Evolutionary conservation across 2,888 invertebrate genomes (phyloP).

Genomic region (Epinotia brunnichana): DNA sequence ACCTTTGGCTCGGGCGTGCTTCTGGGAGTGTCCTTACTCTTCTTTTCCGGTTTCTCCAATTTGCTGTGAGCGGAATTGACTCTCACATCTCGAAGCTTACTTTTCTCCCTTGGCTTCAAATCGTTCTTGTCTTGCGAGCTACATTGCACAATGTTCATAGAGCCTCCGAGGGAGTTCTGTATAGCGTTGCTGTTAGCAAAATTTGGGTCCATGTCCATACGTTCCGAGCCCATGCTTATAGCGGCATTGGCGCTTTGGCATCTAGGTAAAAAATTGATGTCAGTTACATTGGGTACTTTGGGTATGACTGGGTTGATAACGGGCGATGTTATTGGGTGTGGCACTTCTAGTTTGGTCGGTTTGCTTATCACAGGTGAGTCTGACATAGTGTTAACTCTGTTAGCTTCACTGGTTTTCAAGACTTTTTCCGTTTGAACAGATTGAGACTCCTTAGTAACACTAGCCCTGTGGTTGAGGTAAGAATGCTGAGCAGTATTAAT

Average conservation of each 20-base stretch:
- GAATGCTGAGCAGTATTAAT: slow-evolving; percentile 71
- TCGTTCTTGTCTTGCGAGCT: slow-evolving; percentile 69
- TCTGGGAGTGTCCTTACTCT: slow-evolving; percentile 71
- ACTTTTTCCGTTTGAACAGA: slow-evolving; percentile 74
- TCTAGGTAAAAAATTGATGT: slow-evolving; percentile 75
- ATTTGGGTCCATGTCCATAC: slow-evolving; percentile 68
- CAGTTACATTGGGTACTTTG: slow-evolving; percentile 74
- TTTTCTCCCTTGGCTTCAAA: slow-evolving; percentile 74
- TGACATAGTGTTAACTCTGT: slow-evolving; percentile 61
- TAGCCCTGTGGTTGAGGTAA: slow-evolving; percentile 69
- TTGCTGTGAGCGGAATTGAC: slow-evolving; percentile 81
- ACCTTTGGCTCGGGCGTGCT: slow-evolving; percentile 76
- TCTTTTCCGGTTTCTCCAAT: slow-evolving; percentile 76
- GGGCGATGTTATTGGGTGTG: slow-evolving; percentile 79
- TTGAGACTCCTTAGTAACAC: slow-evolving; percentile 72
- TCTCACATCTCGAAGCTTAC: slow-evolving; percentile 76
- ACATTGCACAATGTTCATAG: slow-evolving; percentile 68
- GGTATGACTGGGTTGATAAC: slow-evolving; percentile 78
- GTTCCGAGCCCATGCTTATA: slow-evolving; percentile 71
- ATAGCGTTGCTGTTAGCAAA: slow-evolving; percentile 63
- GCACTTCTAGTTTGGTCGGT: slow-evolving; percentile 76
- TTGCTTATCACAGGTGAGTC: slow-evolving; percentile 73
- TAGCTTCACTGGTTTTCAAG: slow-evolving; percentile 67
- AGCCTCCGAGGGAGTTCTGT: slow-evolving; percentile 66
- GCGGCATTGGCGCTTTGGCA: slow-evolving; percentile 79